A percentile compares a stretch with the other conserved stretches of the same genome.
Conservation (phyloP, 2,888 invertebrate genomes). For the Orthosia cruda region DNA sequence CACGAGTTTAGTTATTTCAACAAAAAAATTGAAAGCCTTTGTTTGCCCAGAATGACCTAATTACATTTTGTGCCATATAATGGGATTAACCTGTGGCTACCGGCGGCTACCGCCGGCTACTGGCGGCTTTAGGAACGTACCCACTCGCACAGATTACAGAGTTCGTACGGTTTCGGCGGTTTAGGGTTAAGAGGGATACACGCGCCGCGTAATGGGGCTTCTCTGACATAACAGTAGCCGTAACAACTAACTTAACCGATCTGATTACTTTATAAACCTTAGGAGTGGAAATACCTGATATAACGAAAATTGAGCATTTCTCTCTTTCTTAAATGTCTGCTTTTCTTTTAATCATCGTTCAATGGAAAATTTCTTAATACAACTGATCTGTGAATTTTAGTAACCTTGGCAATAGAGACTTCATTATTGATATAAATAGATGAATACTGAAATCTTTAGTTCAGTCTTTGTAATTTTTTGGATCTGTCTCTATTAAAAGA, state of each 20-base stretch:
- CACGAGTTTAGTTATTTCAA: slow-evolving; percentile 1
- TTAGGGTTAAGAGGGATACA: slow-evolving; percentile 86
- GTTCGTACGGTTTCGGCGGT: slow-evolving; percentile 88
- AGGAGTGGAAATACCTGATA: background rate
- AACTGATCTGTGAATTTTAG: no score
- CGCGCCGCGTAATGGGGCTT: slow-evolving; percentile 78
- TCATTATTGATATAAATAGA: no score
- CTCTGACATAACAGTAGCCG: slow-evolving; percentile 66
- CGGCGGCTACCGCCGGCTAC: slow-evolving; percentile 58
- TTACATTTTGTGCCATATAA: slow-evolving; percentile 79
- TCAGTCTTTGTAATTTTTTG: background rate
- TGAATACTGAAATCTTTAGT: no score
- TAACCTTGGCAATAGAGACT: no score
- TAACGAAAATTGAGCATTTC: no score
- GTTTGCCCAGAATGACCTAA: slow-evolving; percentile 75
- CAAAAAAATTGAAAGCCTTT: slow-evolving; percentile 21
- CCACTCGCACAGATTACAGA: slow-evolving; percentile 86
- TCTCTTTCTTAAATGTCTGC: no score
- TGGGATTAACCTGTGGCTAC: slow-evolving; percentile 83
- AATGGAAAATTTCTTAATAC: no score
- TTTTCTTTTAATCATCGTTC: no score
- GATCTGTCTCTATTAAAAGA: background rate
- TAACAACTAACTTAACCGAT: slow-evolving; percentile 49
- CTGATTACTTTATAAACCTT: slow-evolving; percentile 50
- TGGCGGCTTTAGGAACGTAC: slow-evolving; percentile 72